These are phyloP conservation scores for Kuschelorhynchus macadamiae DNA, from an alignment of 2,888 invertebrate genomes.

Conservation along the genomic window DNA sequence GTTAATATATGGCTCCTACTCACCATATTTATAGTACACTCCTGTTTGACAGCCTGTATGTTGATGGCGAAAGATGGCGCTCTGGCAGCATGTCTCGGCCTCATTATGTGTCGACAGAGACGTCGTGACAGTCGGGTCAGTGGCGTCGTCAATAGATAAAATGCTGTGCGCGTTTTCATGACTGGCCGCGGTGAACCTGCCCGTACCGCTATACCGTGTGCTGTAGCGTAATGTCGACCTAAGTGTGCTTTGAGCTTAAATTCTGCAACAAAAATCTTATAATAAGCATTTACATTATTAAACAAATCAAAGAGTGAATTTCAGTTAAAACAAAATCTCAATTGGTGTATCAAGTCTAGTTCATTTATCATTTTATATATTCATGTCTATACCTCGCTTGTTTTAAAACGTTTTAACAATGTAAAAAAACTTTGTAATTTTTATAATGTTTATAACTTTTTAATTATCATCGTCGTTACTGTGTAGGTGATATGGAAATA, in stretches of 20 bases:
- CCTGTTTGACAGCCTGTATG: slow-evolving; percentile 83
- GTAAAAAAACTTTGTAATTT: no score
- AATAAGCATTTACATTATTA: no score
- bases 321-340: no score
- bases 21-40: slow-evolving; percentile 79
- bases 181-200: slow-evolving; percentile 90
- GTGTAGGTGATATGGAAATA: no score
- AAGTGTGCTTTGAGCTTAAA: slow-evolving; percentile 96
- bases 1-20: no score
- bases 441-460: no score
- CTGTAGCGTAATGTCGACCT: slow-evolving; percentile 93
- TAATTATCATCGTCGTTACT: no score
- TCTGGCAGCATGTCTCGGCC: slow-evolving; percentile 89
- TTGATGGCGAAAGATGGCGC: slow-evolving; percentile 87
- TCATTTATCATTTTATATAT: no score
- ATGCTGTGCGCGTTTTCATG: slow-evolving; percentile 97
- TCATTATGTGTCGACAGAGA: slow-evolving; percentile 85
- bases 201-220: slow-evolving; percentile 85
- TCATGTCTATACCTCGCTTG: no score
- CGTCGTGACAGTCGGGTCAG: slow-evolving; percentile 91
- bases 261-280: slow-evolving; percentile 70
- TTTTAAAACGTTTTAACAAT: no score
- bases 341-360: no score
- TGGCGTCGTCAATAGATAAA: slow-evolving; percentile 93
- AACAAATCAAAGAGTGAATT: no score